Base-by-base conservation (phyloP, 1,140 invertebrate genomes). In the Coelopa frigida region DNA sequence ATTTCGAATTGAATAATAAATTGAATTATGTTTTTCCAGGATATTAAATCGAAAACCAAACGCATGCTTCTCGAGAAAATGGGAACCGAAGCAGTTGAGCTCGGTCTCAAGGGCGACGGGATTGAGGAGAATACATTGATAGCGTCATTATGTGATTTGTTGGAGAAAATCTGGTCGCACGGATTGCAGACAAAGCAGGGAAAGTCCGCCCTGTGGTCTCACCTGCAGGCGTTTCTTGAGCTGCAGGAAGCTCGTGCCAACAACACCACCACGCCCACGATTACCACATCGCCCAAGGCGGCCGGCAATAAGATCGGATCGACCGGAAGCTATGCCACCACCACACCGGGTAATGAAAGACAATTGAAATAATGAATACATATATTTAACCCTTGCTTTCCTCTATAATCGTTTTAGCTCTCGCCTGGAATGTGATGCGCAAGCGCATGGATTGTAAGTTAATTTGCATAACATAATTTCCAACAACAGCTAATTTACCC, bases 101-200 rank as follows among this genome's bases (percentile, higher is more conserved):
- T 78, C 78, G 91, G 59, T 74, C 87, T 74, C 69, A 85, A 66
- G 74, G 80, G 59, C 70, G 81, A 75, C 76, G 81, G 80, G 10
- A 83, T 94, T 1, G 96, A 99, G 74, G 96, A 99, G 70, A 99
- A 95, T 61, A 98, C 95, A 1, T 76, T 99, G 43, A 96, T 99
- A 7, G 94, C 93, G 11, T 90, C 91, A 58, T 76, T 99, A 0
- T 99, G 97, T 75, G 97, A 99, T 74, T 77, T 99, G 26, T 68
- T 99, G 11, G 97, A 99, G 72, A 78, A 96, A 52, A 89, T 99
- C 32, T 99, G 96, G 96, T 91, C 89, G 2, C 95, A 99, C 70
- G 96, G 95, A 0, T 70, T 98, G 14, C 91, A 95, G 63, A 86
- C 84, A 31, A 98, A 97, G 71, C 89, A 95, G 75, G 92, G 91